Percentiles rank a stretch among this genome's conserved stretches.
Evolutionary conservation across 1,140 invertebrate genomes (phyloP).

Genomic region (Tetramorium simillimum): DNA sequence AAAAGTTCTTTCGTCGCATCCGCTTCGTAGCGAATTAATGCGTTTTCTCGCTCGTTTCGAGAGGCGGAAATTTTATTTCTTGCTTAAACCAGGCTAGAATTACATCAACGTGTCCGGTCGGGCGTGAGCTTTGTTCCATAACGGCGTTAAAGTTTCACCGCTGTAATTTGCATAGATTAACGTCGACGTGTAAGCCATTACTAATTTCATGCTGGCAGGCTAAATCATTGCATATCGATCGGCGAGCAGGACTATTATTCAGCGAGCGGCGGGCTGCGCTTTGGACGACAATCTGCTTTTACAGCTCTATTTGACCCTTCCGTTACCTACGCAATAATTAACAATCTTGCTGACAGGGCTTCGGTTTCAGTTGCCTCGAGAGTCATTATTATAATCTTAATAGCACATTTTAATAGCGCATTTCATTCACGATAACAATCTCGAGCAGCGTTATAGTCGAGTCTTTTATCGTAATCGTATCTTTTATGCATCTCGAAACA

Average conservation of each 20-base stretch:
- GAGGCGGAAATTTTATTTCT: not conserved
- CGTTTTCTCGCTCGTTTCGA: not conserved
- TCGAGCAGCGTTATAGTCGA: not conserved
- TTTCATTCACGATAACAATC: not conserved
- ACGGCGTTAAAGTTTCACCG: slow-evolving; percentile 45
- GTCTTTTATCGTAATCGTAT: not conserved
- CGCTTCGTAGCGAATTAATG: not conserved
- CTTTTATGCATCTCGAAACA: not conserved
- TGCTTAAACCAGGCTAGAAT: slow-evolving; percentile 8
- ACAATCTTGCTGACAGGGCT: not conserved
- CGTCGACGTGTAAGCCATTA: slow-evolving; percentile 12
- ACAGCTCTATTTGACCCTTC: slow-evolving; percentile 19
- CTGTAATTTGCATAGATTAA: slow-evolving; percentile 46
- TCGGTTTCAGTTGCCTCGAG: not conserved
- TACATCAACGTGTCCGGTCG: slow-evolving; percentile 52
- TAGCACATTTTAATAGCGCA: not conserved
- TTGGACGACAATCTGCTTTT: slow-evolving; percentile 7
- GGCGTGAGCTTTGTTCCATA: slow-evolving; percentile 45
- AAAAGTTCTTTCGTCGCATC: no score
- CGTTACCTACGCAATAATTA: slow-evolving; percentile 7
- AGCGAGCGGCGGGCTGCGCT: not conserved
- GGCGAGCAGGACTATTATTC: not conserved
- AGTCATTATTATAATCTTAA: not conserved
- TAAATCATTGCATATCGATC: slow-evolving; percentile 32
- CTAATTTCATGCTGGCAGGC: not conserved